Base-by-base conservation (phyloP, 2,888 invertebrate genomes). In the Cataglyphis albicans region DNA sequence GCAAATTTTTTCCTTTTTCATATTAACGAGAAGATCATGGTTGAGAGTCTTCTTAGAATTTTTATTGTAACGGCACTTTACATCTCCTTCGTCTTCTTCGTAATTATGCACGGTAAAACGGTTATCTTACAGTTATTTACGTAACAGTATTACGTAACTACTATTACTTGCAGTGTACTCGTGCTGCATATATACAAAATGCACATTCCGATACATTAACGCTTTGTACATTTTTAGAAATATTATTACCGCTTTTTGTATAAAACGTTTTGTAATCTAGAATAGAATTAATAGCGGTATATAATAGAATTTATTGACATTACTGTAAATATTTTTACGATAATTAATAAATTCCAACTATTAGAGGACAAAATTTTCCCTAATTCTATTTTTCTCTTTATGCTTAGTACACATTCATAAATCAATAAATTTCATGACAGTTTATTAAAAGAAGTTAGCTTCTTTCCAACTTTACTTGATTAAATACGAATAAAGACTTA, bases 41-140 rank as follows among this genome's bases (percentile, higher is more conserved):
- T 59, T 73, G 25, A 3, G 18, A 25, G 18, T 38, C 10, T 18
- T 52, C n/a, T 52, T 48, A 48, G 9, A 41, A 18, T 25, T 67
- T 0, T 38, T 15, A 55, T 21, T 21, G 61, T 21, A 41, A 41
- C 10, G 15, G 61, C 2, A 74, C 6, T 41, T 74, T 61, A 61
- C 25, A n/a, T 25, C 6, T 6, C 57, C 35, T 35, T 6, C 35
- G 35, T 3, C 12, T n/a, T 25, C 25, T 38, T 73, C 25, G 38
- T 38, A 61, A 18, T 73, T 73, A 15, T 38, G 9, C 6, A 29
- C 10, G 38, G 18, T 38, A n/a, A 57, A 63, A 4, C 12, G 9
- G 63, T 35, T 44, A 29, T 64, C 10, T 74, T 21, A 32, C 63
- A 74, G 61, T 61, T 32, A 74, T 63, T 44, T 74, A 41, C n/a